These are phyloP conservation scores for Hydra vulgaris DNA, from an alignment of 30 jellyfish, hydroid and myxozoan species.

Conservation along the genomic window DNA sequence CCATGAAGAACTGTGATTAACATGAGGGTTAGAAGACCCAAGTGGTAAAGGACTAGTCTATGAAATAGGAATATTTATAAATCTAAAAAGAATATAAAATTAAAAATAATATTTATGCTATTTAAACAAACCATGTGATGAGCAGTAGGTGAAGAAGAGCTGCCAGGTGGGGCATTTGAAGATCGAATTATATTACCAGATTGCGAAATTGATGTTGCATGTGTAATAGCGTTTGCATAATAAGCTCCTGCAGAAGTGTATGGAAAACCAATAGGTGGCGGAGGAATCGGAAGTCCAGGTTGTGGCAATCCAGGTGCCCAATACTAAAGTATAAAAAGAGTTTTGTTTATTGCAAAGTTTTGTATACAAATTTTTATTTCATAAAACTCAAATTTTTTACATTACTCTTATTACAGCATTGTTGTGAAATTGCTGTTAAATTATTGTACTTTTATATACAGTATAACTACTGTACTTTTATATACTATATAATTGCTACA, in stretches of 20 bases:
- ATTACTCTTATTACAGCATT: too few species aligned
- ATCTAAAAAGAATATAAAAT: not conserved
- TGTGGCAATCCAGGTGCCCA: conserved; percentile 88
- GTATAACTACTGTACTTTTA: too few species aligned
- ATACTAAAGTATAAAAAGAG: conserved; percentile 13
- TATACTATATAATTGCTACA: too few species aligned
- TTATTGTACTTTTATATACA: too few species aligned
- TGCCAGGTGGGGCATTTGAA: conserved; percentile 37
- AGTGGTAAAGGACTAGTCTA: conserved; percentile 15
- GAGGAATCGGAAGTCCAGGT: conserved; percentile 47
- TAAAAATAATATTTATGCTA: not conserved
- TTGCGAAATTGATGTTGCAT: conserved; percentile 60
- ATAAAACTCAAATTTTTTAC: not conserved
- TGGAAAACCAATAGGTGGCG: conserved; percentile 81
- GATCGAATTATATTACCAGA: conserved; percentile 43
- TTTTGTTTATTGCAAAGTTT: not conserved
- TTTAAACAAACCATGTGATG: conserved; percentile 48
- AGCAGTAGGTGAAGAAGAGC: conserved; percentile 45
- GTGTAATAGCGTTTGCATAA: conserved; percentile 53
- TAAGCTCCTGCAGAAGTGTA: conserved; percentile 56
- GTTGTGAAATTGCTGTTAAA: too few species aligned
- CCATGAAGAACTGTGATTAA: conserved; percentile 9
- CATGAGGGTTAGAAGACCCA: conserved; percentile 11
- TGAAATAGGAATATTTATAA: not conserved
- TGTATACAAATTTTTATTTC: not conserved